Base-by-base conservation (phyloP, 2,888 invertebrate genomes). In the Spialia ferax region DNA sequence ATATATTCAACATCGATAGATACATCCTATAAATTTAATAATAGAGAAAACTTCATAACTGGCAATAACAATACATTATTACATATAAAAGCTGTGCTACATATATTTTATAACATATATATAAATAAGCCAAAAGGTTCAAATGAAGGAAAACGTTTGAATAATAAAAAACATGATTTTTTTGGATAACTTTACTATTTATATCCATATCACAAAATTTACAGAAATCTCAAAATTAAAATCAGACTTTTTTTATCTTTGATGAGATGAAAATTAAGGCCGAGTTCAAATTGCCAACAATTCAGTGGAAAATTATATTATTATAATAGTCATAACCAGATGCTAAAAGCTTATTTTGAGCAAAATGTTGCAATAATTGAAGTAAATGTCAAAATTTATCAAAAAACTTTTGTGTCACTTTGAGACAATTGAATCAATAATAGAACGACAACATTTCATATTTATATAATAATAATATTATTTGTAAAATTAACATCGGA, bases 401-500 rank as follows among this genome's bases (percentile, higher is more conserved):
- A 68, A 77, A 45, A 73, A 81, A 76, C 66, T 65, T 84, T 82
- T 88, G 85, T 84, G 86, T 88, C 83, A 78, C 85, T 85, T 83
- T 81, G 77, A 80, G 89, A 89, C 90, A 89, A 76, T 70, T 76
- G n/a, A 45, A 29, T 65, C 84, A 85, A 85, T 87, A 86, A 83
- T 87, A 84, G 79, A 80, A 77, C 75, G 75, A 79, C 75, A 77
- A 80, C 69, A 70, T 76, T 74, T 52, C 18, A 18, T 29, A 29
- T 75, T 74, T 74, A 72, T 70, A 79, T 76, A 66, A 68, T 70
- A 69, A 68, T 63, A 74, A 73, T 79, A 79, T 77, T 79, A 80
- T 80, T 86, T 74, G 89, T 87, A 86, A 90, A 90, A 88, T 79
- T 79, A 89, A 89, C 84, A 78, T 83, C 81, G 89, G 89, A 89